These are phyloP conservation scores for Apamea epomidion DNA, from an alignment of 2,888 invertebrate genomes.

Conservation along the genomic window DNA sequence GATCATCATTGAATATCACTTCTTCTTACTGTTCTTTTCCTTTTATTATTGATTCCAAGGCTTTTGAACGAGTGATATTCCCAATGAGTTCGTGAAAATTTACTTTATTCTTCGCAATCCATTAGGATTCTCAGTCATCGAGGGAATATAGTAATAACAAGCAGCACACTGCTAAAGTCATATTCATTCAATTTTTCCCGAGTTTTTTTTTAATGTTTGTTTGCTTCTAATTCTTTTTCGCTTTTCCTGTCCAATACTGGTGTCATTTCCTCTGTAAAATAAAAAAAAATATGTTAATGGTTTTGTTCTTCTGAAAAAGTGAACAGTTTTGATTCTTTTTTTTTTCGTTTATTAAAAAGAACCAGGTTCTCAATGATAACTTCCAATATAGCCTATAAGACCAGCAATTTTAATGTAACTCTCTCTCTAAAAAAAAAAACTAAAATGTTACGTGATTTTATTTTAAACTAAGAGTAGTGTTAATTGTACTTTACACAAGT, in stretches of 20 bases:
- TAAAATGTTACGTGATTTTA: not conserved
- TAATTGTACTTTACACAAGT: not conserved
- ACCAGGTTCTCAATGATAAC: no score
- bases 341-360: not conserved
- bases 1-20: not conserved
- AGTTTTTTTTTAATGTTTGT: constrained; percentile 24
- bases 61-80: not conserved
- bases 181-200: not conserved
- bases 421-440: no score
- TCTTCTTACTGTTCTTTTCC: not conserved
- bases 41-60: not conserved
- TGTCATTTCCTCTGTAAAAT: constrained; percentile 80
- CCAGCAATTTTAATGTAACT: no score
- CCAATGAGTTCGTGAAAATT: not conserved
- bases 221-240: constrained; percentile 62
- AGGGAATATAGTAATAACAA: not conserved
- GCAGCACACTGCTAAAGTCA: not conserved
- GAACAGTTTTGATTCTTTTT: not conserved
- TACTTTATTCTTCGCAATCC: constrained; percentile 2
- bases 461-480: not conserved
- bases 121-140: not conserved
- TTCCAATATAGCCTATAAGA: no score
- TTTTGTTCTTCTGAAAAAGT: not conserved
- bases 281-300: no score
- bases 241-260: constrained; percentile 70